These are phyloP conservation scores for Lates japonicus DNA, from an alignment of 2,797 vertebrate species.

Conservation along the genomic window DNA sequence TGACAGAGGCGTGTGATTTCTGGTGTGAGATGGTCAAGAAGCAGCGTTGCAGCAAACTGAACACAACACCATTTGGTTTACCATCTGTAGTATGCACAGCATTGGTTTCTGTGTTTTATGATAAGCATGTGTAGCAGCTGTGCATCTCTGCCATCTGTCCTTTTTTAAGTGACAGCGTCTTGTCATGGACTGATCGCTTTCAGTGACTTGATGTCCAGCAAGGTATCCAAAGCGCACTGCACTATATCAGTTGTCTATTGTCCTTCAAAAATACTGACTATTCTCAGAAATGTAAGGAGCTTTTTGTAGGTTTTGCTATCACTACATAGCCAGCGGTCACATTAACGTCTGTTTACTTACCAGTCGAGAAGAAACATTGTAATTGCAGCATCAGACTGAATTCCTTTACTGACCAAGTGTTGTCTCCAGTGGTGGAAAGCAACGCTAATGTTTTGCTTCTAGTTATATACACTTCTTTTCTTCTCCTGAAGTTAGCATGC, in stretches of 20 bases:
- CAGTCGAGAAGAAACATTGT: too few species aligned
- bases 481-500: too few species aligned
- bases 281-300: not conserved
- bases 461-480: too few species aligned
- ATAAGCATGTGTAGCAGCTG: not conserved
- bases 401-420: too few species aligned
- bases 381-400: too few species aligned
- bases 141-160: conserved; percentile 1
- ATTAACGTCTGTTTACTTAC: too few species aligned
- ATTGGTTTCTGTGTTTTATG: not conserved
- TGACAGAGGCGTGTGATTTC: not conserved
- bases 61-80: not conserved
- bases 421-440: too few species aligned
- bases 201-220: not conserved
- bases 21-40: conserved; percentile 1
- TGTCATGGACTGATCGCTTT: not conserved
- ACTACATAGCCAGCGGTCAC: too few species aligned
- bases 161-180: not conserved
- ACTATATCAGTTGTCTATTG: not conserved
- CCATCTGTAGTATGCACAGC: not conserved
- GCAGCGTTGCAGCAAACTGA: conserved; percentile 11
- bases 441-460: too few species aligned
- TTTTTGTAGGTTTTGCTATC: too few species aligned
- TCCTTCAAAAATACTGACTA: not conserved
- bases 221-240: not conserved